Evolutionary conservation across 2,797 vertebrate species (phyloP).

Genomic region (Pangasius djambal): DNA sequence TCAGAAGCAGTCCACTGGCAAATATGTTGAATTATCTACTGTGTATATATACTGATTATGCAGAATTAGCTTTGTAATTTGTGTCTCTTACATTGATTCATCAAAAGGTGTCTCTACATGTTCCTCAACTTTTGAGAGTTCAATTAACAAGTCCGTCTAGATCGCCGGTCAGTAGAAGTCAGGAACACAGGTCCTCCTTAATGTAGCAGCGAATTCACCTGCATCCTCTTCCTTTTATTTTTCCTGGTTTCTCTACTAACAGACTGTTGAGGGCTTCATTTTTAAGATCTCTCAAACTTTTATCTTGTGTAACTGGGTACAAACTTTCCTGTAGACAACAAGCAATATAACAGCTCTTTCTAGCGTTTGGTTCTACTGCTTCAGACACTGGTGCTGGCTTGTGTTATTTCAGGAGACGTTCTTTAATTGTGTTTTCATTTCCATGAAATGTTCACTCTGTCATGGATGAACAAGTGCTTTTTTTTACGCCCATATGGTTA

Average conservation of each 20-base stretch:
- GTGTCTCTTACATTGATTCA: neutral
- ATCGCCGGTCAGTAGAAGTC: neutral
- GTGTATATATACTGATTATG: slow-evolving; percentile 24
- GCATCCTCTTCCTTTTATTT: neutral
- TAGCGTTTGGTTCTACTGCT: slow-evolving; percentile 19
- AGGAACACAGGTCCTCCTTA: slow-evolving; percentile 13
- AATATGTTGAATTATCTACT: slow-evolving; percentile 30
- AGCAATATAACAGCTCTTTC: slow-evolving; percentile 35
- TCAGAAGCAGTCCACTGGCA: slow-evolving; percentile 3
- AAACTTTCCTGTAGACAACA: slow-evolving; percentile 15
- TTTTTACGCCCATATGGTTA: slow-evolving; percentile 17
- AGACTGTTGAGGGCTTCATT: slow-evolving; percentile 32
- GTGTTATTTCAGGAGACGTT: slow-evolving; percentile 32
- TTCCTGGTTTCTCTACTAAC: slow-evolving; percentile 19
- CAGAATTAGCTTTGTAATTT: slow-evolving; percentile 14
- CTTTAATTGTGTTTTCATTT: slow-evolving; percentile 24
- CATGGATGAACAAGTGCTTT: slow-evolving; percentile 14
- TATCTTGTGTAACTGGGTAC: slow-evolving; percentile 27
- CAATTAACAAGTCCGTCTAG: neutral
- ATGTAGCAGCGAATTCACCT: slow-evolving; percentile 28
- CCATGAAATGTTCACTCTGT: slow-evolving; percentile 22
- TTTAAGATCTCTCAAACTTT: slow-evolving; percentile 20
- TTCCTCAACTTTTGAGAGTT: slow-evolving; percentile 1
- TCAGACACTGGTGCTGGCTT: slow-evolving; percentile 41
- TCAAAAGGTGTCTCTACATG: neutral